Base-by-base conservation (phyloP, 2,797 vertebrate genomes). In the Protonibea diacanthus region DNA sequence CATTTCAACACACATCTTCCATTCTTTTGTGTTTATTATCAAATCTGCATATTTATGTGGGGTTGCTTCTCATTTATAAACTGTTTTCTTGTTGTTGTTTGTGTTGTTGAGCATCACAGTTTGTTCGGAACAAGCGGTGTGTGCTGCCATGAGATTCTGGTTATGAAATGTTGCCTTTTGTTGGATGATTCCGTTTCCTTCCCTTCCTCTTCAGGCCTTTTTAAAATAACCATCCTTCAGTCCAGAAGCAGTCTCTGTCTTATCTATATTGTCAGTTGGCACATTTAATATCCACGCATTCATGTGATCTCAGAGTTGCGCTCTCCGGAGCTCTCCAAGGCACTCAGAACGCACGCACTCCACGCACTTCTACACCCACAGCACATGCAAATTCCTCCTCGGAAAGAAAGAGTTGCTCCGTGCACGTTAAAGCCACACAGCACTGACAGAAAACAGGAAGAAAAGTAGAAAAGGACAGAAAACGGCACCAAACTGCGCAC, bases 361-460 rank as follows among this genome's bases (percentile, higher is more conserved):
- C 92, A 85, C 90, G 76, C 87, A 86, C 75, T 86, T 73, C 61
- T 75, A 88, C 91, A 88, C 88, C 89, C 86, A 91, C 92, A 80
- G 70, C 72, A 64, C 75, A 83, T 78, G 76, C 77, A 88, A 62
- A 89, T 82, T 25, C 64, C n/a, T 71, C 61, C 48, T 82, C 10
- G 17, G 47, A 17, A 55, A 33, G 21, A 51, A 49, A 68, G 66
- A 88, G 86, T 82, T 85, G 48, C 38, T 80, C 56, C 29, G 14
- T 53, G 15, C 56, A 52, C 21, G 55, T 42, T 62, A 57, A 74
- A 85, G 47, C 59, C 51, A 23, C 29, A 27, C 12, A 15, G 40
- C 21, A 5, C 12, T 47, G 53, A 53, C 6, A 38, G 3, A 45
- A 53, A 78, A 45, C 61, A 21, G 0, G 27, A 61, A 42, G 20